Evolutionary conservation across 2,888 invertebrate genomes (phyloP).

Genomic region (Tetragonisca angustula): DNA sequence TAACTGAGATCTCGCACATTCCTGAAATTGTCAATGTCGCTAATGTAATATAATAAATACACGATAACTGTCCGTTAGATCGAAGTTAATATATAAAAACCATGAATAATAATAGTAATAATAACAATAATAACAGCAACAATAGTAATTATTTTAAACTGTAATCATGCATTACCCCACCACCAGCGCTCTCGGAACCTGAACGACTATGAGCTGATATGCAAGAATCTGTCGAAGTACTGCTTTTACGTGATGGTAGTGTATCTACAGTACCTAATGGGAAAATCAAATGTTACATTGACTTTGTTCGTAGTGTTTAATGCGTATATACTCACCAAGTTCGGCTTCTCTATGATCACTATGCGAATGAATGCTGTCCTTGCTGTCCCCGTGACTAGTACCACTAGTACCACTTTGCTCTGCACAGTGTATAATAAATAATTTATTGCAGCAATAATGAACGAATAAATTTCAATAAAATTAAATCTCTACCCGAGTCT

Average conservation of each 20-base stretch:
- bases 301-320: not conserved
- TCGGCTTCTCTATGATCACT: conserved; percentile 80
- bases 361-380: conserved; percentile 81
- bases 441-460: not conserved
- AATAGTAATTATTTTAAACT: conserved; percentile 9
- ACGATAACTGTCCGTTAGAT: not conserved
- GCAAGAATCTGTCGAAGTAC: conserved; percentile 87
- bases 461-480: conserved; percentile 21
- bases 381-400: conserved; percentile 79
- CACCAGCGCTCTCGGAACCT: conserved; percentile 85
- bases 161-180: conserved; percentile 75
- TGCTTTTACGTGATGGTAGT: conserved; percentile 86
- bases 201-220: conserved; percentile 86
- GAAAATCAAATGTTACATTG: conserved; percentile 1
- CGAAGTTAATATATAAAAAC: not conserved
- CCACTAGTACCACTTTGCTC: conserved; percentile 81
- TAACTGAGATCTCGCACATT: conserved; percentile 82
- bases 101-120: not conserved
- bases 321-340: conserved; percentile 70
- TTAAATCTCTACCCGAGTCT: conserved; percentile 77
- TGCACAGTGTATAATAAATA: conserved; percentile 47
- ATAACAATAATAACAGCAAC: not conserved
- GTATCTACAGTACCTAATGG: conserved; percentile 75
- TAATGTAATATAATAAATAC: not conserved
- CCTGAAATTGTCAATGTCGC: conserved; percentile 71